Base-by-base conservation (phyloP, 2,888 invertebrate genomes). In the Drosophila mettleri region DNA sequence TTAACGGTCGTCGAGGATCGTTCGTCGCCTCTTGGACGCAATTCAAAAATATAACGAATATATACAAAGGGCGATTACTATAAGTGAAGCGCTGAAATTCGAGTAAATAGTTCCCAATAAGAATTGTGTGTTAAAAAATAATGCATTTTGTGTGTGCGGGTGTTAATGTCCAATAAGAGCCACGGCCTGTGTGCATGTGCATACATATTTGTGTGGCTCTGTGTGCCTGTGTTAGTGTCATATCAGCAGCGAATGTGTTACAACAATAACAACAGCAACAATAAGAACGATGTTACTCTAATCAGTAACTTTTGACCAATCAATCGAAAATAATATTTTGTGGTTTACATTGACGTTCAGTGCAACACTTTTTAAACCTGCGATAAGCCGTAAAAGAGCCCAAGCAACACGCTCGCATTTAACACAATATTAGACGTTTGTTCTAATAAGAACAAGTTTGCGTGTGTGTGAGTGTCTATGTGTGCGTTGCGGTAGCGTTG, bases 301-400 rank as follows among this genome's bases (percentile, higher is more conserved):
- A 82, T 82, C 81, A 78, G 68, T 54, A 66, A 74, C 74, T 74
- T 77, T 74, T 78, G 71, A 67, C 65, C 84, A 78, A 65, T 80
- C 64, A 77, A 74, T 72, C 45, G 64, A 74, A 69, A 62, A 55
- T 63, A 74, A 63, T 64, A 65, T 80, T 76, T 76, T 77, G 78
- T 68, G 85, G 80, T 65, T 82, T 85, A 62, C 79, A 80, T 73
- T 67, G 34, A 53, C 43, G 54, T 49, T 58, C 45, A 33, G 43
- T 69, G 68, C 74, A 77, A 38, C 51, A 69, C 33, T 59, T 66
- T 45, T 51, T 14, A 36, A 36, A 36, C 34, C 64, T 34, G 49
- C 43, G 69, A 81, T 80, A 84, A 84, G 78, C 78, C 81, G 54
- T 74, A 67, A 52, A 63, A 59, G 61, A 76, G 38, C 22, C 63